Conservation (phyloP, 2,888 invertebrate species). For the Ectemnius cavifrons region DNA sequence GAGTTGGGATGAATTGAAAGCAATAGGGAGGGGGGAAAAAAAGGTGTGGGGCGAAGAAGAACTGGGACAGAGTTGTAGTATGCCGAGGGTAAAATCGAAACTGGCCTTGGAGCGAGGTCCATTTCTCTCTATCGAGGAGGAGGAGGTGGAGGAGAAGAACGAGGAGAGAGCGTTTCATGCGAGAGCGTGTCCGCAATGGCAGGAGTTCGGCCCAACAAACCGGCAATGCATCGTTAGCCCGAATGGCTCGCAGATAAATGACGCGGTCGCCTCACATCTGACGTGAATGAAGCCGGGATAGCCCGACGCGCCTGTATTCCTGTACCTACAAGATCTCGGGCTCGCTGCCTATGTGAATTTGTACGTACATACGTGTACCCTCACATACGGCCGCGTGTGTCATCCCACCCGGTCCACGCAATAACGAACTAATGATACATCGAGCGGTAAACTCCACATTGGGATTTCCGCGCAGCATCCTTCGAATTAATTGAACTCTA, state of each 20-base stretch:
- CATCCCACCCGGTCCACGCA: slow-evolving; percentile 60
- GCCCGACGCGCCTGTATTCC: slow-evolving; percentile 61
- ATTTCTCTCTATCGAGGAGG: too few relatives aligned
- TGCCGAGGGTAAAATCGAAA: too few relatives aligned
- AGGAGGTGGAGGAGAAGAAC: background rate
- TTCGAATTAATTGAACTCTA: slow-evolving; percentile 48
- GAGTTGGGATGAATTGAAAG: too few relatives aligned
- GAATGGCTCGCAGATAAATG: slow-evolving; percentile 72
- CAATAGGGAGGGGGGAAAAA: too few relatives aligned
- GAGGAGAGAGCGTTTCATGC: slow-evolving; percentile 32
- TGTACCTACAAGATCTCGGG: slow-evolving; percentile 21
- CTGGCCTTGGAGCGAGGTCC: too few relatives aligned
- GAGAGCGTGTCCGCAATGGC: slow-evolving; percentile 31
- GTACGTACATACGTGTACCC: slow-evolving; percentile 24
- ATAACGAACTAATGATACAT: slow-evolving; percentile 73
- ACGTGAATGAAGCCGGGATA: slow-evolving; percentile 74
- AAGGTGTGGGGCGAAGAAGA: too few relatives aligned
- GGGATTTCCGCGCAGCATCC: slow-evolving; percentile 43
- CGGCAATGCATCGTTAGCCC: slow-evolving; percentile 73
- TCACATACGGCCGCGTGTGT: slow-evolving; percentile 38
- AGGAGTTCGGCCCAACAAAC: slow-evolving; percentile 54
- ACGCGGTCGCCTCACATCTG: slow-evolving; percentile 73
- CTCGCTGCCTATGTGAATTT: background rate
- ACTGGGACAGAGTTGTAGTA: too few relatives aligned
- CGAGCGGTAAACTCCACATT: slow-evolving; percentile 50